Evolutionary conservation across 2,797 vertebrate species (phyloP).

Genomic region (Lepilemur septentrionalis): DNA sequence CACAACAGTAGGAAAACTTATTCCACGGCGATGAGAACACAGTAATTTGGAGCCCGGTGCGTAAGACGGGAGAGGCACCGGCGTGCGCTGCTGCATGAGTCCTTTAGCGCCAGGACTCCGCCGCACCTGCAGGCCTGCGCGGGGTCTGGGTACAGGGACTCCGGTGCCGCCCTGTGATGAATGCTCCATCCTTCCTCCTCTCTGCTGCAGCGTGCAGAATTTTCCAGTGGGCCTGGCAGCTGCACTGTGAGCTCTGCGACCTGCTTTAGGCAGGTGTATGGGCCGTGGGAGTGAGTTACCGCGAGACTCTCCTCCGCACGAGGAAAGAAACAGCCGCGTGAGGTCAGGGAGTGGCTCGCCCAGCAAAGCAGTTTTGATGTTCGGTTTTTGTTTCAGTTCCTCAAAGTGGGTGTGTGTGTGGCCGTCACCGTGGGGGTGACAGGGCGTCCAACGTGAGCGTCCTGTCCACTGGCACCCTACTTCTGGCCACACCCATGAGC

Average conservation of each 20-base stretch:
- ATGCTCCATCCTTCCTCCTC: fast-evolving
- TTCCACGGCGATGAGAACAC: conserved; percentile 65
- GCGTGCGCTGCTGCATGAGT: neutral
- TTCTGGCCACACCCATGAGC: neutral
- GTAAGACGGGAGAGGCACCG: conserved; percentile 44
- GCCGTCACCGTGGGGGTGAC: fast-evolving
- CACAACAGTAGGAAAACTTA: conserved; percentile 79
- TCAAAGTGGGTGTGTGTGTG: fast-evolving
- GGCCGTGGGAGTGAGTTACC: fast-evolving
- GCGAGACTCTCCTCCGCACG: neutral
- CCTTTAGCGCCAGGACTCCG: neutral
- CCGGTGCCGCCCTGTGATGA: fast-evolving
- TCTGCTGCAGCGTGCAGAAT: too few relatives aligned
- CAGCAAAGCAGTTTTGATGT: fast-evolving
- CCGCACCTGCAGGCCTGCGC: neutral
- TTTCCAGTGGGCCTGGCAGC: neutral
- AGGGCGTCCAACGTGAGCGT: fast-evolving
- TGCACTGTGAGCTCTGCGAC: too few relatives aligned
- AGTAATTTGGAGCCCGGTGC: conserved; percentile 42
- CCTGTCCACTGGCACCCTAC: neutral
- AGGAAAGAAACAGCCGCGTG: neutral
- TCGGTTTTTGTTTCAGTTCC: fast-evolving
- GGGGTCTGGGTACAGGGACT: fast-evolving
- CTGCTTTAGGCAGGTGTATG: fast-evolving
- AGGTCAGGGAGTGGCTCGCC: neutral